A percentile compares a stretch with the other conserved stretches of the same genome.
Conservation (phyloP, 92 coral and sea anemone species). For the Anthopleura xanthogrammica region DNA sequence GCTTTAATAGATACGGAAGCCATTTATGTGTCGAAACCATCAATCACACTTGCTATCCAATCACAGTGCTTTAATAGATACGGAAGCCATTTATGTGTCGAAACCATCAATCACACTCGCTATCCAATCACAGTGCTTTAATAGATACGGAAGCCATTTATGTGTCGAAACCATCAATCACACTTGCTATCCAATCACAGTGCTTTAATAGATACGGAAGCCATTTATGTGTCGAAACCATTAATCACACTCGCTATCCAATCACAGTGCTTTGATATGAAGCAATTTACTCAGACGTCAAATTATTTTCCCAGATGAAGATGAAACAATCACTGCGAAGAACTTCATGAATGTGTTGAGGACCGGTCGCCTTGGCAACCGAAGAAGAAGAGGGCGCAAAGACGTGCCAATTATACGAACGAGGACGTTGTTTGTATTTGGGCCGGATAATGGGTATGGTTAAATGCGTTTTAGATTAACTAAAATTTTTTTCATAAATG, state of each 20-base stretch:
- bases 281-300: neutral
- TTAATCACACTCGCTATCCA: no score
- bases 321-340: slow-evolving; percentile 53
- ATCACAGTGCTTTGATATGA: neutral
- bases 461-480: neutral
- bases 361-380: slow-evolving; percentile 61
- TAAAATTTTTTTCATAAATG: no score
- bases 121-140: neutral
- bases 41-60: no score
- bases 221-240: neutral
- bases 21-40: no score
- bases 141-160: neutral
- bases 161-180: neutral
- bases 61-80: no score
- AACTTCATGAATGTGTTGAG: slow-evolving; percentile 69
- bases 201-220: neutral
- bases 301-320: slow-evolving; percentile 45
- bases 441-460: slow-evolving; percentile 86
- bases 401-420: slow-evolving; percentile 69
- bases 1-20: no score
- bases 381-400: slow-evolving; percentile 62
- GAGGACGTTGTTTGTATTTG: slow-evolving; percentile 75
- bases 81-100: neutral
- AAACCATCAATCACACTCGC: no score
- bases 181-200: neutral